A percentile compares a stretch with the other conserved stretches of the same genome.
phyloP scores from a whole-genome alignment of 2,888 invertebrate genomes.

The Tenodera sinensis region DNA sequence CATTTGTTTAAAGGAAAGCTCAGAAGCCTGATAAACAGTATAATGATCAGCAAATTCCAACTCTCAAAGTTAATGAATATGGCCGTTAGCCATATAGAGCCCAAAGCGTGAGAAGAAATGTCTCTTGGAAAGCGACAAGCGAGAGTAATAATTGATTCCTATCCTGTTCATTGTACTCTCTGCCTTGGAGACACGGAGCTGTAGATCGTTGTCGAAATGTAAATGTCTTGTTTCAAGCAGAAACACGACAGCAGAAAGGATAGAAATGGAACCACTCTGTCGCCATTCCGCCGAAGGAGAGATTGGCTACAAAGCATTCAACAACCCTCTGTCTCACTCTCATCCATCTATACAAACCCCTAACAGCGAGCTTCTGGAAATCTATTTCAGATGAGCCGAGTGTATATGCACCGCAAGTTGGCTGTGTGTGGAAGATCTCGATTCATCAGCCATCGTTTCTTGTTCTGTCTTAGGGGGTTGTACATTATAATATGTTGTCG shows the following conservation, averaged over 20 bases:
- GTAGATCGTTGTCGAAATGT: background rate
- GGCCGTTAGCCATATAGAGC: background rate
- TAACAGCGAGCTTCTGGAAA: slow-evolving; percentile 1
- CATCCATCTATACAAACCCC: slow-evolving; percentile 4
- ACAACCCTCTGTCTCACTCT: background rate
- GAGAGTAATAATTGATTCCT: background rate
- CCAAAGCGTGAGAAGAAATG: background rate
- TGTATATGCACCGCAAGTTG: background rate
- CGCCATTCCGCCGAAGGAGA: background rate
- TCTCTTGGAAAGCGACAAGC: background rate
- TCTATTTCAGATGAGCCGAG: slow-evolving; percentile 10
- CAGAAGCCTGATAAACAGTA: no score
- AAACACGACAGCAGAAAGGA: background rate
- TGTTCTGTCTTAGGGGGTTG: slow-evolving; percentile 11
- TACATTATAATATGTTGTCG: slow-evolving; percentile 19
- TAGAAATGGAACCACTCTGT: background rate
- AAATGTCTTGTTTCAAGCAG: background rate
- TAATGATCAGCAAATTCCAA: background rate
- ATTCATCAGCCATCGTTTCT: slow-evolving; percentile 23
- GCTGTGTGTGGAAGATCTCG: background rate
- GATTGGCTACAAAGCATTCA: background rate
- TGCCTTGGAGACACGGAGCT: background rate
- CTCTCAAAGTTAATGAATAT: background rate
- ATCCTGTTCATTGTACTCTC: background rate
- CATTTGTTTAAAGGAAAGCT: no score